Percentiles rank a stretch among this genome's conserved stretches.
Evolutionary conservation across 1,140 invertebrate species (phyloP).

Genomic region (Leptinotarsa defecta): DNA sequence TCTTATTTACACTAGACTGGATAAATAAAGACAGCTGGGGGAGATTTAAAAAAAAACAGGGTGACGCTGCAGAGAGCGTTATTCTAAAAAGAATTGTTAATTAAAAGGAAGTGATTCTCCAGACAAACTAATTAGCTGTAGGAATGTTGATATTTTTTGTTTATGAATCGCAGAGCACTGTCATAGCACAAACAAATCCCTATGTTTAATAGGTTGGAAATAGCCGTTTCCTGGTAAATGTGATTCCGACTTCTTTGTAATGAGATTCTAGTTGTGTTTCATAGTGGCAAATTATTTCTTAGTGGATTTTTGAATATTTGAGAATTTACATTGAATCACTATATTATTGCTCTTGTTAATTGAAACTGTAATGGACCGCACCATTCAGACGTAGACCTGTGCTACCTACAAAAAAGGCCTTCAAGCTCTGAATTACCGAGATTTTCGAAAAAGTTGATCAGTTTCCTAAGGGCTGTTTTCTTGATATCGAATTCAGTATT

Average conservation of each 20-base stretch:
- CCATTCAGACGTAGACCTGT: too few species aligned
- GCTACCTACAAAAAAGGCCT: too few species aligned
- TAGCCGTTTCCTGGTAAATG: neutral
- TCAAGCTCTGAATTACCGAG: too few species aligned
- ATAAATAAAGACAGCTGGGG: constrained; percentile 3
- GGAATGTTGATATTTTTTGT: neutral
- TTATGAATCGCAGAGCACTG: neutral
- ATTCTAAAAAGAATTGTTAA: neutral
- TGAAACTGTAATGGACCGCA: too few species aligned
- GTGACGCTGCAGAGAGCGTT: neutral
- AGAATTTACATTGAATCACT: too few species aligned
- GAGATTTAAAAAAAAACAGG: neutral
- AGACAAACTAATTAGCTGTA: neutral
- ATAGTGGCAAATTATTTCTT: neutral
- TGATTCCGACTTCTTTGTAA: neutral
- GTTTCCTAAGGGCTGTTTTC: too few species aligned
- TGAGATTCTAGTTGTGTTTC: neutral
- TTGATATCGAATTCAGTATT: too few species aligned
- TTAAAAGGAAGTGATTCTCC: neutral
- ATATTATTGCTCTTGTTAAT: too few species aligned
- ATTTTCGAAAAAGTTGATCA: too few species aligned
- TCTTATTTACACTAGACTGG: neutral
- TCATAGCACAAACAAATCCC: neutral
- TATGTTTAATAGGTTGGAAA: neutral
- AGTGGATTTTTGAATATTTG: neutral